Evolutionary conservation across 2,888 invertebrate species (phyloP), one percentile per base, ranked within the genome.

Genomic region (Coenonympha arcania): DNA sequence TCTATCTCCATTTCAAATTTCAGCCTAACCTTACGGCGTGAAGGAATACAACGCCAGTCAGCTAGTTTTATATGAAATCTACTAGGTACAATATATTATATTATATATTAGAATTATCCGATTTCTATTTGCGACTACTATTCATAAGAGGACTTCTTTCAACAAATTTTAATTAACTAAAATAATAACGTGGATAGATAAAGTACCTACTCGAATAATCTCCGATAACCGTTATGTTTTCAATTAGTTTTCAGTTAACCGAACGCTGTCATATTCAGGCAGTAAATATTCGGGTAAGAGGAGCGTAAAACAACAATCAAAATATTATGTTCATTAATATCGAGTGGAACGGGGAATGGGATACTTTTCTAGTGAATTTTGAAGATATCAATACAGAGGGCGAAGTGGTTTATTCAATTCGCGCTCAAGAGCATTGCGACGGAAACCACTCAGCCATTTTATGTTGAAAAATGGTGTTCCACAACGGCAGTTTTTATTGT

Each of bases 381-480:
- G 50, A 46, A 24, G 39, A 39, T 22, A 51, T 52, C 54, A 53
- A 59, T 51, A 54, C 51, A 50, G 50, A 42, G 46, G 42, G 42
- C 41, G 36, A 47, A 44, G 55, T 52, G 51, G 57, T 53, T 59
- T 58, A 60, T 58, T 59, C 52, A 56, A 60, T 59, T 60, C 54
- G 52, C 50, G 44, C 54, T 54, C 52, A 53, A 57, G 55, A 50
- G 52, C 52, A 45, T 48, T 52, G 49, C 54, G 50, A 54, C 57
- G 50, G 46, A 60, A 50, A 22, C 54, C 60, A 53, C 58, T 61
- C 60, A 50, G 52, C 56, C 52, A 59, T 60, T 57, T 60, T 50
- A 50, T 56, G 56, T 51, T 55, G 53, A 50, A 58, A 59, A 56
- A 15, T 54, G 57, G 55, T 57, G 48, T 56, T 58, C 58, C 47